A percentile compares a stretch with the other conserved stretches of the same genome.
These are phyloP conservation scores for Lithophane ornitopus DNA, from an alignment of 2,888 invertebrate genomes.

Conservation along the genomic window DNA sequence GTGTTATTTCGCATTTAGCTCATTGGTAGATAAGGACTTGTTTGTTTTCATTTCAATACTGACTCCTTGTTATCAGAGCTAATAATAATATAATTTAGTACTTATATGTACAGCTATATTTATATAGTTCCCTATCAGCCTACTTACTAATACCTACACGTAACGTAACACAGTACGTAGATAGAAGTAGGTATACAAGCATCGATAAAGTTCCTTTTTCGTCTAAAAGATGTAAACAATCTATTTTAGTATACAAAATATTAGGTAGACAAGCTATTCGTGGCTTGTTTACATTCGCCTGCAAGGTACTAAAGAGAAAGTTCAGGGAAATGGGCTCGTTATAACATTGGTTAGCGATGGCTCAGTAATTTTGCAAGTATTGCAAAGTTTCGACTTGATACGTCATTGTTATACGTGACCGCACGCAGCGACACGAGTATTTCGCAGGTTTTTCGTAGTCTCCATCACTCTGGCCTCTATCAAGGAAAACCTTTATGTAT, in stretches of 20 bases:
- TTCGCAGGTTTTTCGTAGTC: conserved; percentile 25
- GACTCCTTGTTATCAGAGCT: conserved; percentile 58
- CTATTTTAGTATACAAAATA: conserved; percentile 15
- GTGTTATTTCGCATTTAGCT: conserved; percentile 71
- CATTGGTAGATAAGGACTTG: conserved; percentile 68
- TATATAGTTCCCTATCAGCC: conserved; percentile 57
- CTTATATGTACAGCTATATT: conserved; percentile 8
- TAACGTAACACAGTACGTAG: conserved; percentile 22
- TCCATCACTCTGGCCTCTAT: conserved; percentile 5
- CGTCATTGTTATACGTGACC: conserved; percentile 50
- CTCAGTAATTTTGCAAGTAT: conserved; percentile 48
- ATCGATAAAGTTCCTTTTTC: conserved; percentile 21
- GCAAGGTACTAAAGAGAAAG: conserved; percentile 46
- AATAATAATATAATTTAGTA: conserved; percentile 49
- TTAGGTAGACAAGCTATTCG: conserved; percentile 1
- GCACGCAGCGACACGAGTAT: conserved; percentile 4
- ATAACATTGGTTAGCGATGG: conserved; percentile 4
- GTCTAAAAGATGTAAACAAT: conserved; percentile 31
- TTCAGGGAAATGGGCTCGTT: conserved; percentile 47
- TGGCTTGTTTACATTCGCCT: conserved; percentile 27
- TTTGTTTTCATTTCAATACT: conserved; percentile 72
- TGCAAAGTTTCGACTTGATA: conserved; percentile 23
- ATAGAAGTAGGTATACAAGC: not conserved
- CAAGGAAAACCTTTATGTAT: not conserved
- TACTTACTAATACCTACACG: conserved; percentile 17